A percentile compares a stretch with the other conserved stretches of the same genome.
phyloP scores from a whole-genome alignment of 1,140 invertebrate species.

The Eueides isabella region DNA sequence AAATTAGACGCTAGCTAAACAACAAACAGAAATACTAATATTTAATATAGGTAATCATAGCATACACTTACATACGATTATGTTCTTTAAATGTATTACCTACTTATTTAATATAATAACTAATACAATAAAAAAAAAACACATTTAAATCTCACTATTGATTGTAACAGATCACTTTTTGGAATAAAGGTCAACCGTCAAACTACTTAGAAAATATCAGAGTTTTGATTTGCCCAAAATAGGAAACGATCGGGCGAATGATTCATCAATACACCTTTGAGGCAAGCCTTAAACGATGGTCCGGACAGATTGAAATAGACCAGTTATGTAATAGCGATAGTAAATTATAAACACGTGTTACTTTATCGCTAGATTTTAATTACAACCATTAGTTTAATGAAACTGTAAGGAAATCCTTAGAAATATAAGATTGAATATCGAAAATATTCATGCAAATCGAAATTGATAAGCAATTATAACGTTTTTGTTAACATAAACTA shows the following conservation, averaged over 20 bases:
- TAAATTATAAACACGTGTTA: constrained; percentile 7
- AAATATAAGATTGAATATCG: not conserved
- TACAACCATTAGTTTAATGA: constrained; percentile 10
- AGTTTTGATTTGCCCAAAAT: constrained; percentile 63
- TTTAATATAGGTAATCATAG: too few species aligned
- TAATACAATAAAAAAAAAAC: not conserved
- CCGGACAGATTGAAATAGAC: constrained; percentile 41
- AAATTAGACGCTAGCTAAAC: too few species aligned
- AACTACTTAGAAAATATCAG: constrained; percentile 51
- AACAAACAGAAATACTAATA: too few species aligned
- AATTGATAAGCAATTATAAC: not conserved
- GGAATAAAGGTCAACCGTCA: constrained; percentile 48
- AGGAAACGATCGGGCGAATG: constrained; percentile 48
- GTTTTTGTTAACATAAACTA: not conserved
- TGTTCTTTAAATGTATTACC: too few species aligned
- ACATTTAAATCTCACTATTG: not conserved
- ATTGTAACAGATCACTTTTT: constrained; percentile 24
- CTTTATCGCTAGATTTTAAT: not conserved
- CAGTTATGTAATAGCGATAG: constrained; percentile 25
- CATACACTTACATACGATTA: too few species aligned
- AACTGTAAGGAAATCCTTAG: not conserved
- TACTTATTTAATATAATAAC: too few species aligned
- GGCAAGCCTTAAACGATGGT: constrained; percentile 30
- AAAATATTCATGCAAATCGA: not conserved
- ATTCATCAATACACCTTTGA: constrained; percentile 48